Conservation (phyloP, 2,888 invertebrate genomes). For the Aelia acuminata region DNA sequence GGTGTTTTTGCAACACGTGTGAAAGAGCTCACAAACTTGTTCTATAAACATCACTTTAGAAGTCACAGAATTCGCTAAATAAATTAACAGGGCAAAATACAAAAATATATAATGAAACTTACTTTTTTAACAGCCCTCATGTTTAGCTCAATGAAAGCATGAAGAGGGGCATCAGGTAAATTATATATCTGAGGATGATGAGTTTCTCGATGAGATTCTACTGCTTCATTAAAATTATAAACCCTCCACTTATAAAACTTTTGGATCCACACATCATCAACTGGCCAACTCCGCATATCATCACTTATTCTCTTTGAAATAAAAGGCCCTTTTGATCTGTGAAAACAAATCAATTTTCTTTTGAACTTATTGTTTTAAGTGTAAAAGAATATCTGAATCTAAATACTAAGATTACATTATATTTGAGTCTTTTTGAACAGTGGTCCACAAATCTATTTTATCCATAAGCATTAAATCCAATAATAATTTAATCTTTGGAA, state of each 20-base stretch:
- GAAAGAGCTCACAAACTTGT: constrained; percentile 74
- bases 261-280: constrained; percentile 77
- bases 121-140: constrained; percentile 82
- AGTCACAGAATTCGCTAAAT: neutral
- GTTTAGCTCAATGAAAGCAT: constrained; percentile 83
- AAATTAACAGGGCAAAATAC: neutral
- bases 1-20: constrained; percentile 78
- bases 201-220: constrained; percentile 83
- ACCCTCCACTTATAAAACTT: constrained; percentile 74
- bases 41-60: neutral
- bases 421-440: no score
- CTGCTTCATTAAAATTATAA: constrained; percentile 82
- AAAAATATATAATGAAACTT: constrained; percentile 58
- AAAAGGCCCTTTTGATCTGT: constrained; percentile 54
- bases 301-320: constrained; percentile 59
- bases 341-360: neutral
- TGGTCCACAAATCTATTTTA: no score
- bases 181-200: constrained; percentile 89
- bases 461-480: no score
- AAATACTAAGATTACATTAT: no score
- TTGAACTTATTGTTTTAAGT: neutral
- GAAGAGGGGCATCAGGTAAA: constrained; percentile 79
- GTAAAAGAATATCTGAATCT: no score
- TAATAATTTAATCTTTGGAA: no score
- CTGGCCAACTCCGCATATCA: constrained; percentile 69